A percentile compares a stretch with the other conserved stretches of the same genome.
phyloP scores from a whole-genome alignment of 1,140 invertebrate genomes.

The Drosophila pseudoobscura region DNA sequence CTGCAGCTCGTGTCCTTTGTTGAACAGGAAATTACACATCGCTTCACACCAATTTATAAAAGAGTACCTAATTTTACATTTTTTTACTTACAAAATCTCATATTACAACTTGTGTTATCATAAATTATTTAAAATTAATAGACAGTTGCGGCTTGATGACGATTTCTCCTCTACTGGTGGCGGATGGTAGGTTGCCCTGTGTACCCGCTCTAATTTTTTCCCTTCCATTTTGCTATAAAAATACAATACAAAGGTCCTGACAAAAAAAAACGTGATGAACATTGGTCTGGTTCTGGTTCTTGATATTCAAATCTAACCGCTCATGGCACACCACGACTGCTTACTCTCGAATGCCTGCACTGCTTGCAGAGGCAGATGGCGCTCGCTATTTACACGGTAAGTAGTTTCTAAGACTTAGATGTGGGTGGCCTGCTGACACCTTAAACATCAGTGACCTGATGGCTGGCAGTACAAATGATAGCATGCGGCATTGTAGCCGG shows the following conservation, averaged over 20 bases:
- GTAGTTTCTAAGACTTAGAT: slow-evolving; percentile 12
- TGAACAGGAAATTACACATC: slow-evolving; percentile 3
- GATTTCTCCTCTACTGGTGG: background rate
- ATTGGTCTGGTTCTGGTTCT: slow-evolving; percentile 24
- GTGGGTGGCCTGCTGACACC: slow-evolving; percentile 11
- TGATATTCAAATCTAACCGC: background rate
- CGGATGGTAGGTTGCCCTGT: background rate
- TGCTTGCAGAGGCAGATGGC: background rate
- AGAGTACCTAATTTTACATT: too few relatives aligned
- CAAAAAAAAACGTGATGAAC: slow-evolving; percentile 9
- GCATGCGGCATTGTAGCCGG: slow-evolving; percentile 65
- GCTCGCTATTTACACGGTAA: background rate
- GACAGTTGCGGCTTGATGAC: background rate
- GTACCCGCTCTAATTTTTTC: background rate
- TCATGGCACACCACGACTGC: background rate
- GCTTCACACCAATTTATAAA: too few relatives aligned
- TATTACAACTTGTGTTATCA: slow-evolving; percentile 14
- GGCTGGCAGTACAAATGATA: slow-evolving; percentile 77
- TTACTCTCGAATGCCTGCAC: slow-evolving; percentile 16
- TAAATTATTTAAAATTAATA: slow-evolving; percentile 4
- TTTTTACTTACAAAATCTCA: background rate
- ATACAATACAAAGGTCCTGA: slow-evolving; percentile 8
- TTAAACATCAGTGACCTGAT: slow-evolving; percentile 81
- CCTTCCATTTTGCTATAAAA: slow-evolving; percentile 3
- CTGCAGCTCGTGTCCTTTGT: background rate